Evolutionary conservation across 2,797 vertebrate species (phyloP), one percentile per base, ranked within the genome.

Genomic region (Enteromius mattozi): DNA sequence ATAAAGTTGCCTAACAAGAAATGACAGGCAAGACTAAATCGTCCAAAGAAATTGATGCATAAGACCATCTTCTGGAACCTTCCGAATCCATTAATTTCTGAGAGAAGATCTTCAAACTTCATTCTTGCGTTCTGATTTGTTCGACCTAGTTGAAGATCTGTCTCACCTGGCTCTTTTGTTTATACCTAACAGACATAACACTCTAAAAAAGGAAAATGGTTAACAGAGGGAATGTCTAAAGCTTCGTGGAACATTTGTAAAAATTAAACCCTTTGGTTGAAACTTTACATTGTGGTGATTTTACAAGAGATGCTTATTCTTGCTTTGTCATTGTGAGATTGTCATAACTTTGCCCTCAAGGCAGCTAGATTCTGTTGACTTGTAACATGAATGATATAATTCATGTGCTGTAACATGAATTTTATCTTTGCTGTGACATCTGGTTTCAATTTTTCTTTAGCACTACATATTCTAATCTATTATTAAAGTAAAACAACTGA

Each of bases 1-100:
- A 98, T 95, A 87, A 98, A 99, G 87, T 96, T 95, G 78, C 97
- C 96, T 81, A 99, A 89, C 82, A 99, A 85, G 86, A 99, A 98
- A 88, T 99, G 96, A 86, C 97, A 93, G 0, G 97, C 96, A 2
- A 98, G 82, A 1, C 96, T 94, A 71, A 97, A 87, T 51, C 97
- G 94, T 6, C 95, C 91, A 1, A 97, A 86, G 72, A 96, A 97
- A 87, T 91, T 92, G 35, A 97, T 91, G 0, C 75, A 47, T 82
- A 97, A 14, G 4, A 96, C 93, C 88, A 94, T 89, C 35, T 94
- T 89, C 88, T 99, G 97, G 92, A 97, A 99, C 83, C 89, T 93
- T 78, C 97, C 97, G 80, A 98, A 99, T 87, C 96, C 96, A 2
- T 96, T 94, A 0, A 89, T 94, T 82, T 97, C 94, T 0, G 88